phyloP scores from a whole-genome alignment of 2,888 invertebrate species.

The Apeira syringaria region DNA sequence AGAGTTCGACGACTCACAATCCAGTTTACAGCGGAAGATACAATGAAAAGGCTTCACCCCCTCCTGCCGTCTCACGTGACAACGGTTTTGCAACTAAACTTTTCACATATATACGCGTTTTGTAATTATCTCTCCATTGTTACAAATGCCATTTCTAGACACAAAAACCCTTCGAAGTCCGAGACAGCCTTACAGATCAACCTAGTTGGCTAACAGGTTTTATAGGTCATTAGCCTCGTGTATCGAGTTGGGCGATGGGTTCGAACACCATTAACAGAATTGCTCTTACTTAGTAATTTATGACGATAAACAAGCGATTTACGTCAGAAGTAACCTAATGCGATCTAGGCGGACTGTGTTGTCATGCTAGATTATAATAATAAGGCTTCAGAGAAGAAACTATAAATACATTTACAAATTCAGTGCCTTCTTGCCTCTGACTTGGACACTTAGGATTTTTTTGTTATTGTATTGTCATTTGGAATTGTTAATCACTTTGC shows the following conservation, averaged over 20 bases:
- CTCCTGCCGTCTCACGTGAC: not conserved
- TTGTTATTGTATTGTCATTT: too few species aligned
- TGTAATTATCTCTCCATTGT: conserved; percentile 7
- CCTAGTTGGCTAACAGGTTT: conserved; percentile 45
- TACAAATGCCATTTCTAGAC: conserved; percentile 14
- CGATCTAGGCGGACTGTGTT: not conserved
- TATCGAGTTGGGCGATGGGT: conserved; percentile 21
- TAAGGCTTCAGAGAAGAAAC: conserved; percentile 24
- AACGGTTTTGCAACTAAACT: conserved; percentile 1
- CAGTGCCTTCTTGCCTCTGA: too few species aligned
- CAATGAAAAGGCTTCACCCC: not conserved
- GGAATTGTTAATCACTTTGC: too few species aligned
- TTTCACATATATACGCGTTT: not conserved
- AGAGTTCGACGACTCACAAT: conserved; percentile 11
- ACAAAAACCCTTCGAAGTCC: conserved; percentile 27
- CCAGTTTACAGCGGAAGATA: conserved; percentile 11
- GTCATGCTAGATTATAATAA: conserved; percentile 8
- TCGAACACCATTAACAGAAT: conserved; percentile 1
- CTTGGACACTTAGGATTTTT: too few species aligned
- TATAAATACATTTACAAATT: not conserved
- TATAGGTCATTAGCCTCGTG: conserved; percentile 45
- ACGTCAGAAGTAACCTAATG: conserved; percentile 9
- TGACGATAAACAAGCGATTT: conserved; percentile 4
- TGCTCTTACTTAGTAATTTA: conserved; percentile 1
- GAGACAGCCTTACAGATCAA: conserved; percentile 22